Conservation (phyloP, 2,797 vertebrate species). For the Dipus sagitta region DNA sequence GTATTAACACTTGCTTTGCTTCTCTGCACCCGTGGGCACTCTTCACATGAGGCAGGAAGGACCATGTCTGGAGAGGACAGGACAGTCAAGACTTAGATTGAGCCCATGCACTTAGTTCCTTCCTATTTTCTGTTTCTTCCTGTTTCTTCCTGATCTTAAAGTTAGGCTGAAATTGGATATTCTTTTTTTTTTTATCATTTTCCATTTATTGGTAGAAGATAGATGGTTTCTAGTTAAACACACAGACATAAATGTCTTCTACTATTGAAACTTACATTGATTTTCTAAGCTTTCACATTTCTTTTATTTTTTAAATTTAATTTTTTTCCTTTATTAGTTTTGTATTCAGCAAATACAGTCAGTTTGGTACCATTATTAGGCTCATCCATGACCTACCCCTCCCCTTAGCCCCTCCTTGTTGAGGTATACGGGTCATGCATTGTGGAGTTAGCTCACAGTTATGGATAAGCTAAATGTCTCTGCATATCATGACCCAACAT, state of each 20-base stretch:
- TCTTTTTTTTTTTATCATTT: background rate
- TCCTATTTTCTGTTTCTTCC: fast-evolving
- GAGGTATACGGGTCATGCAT: no score
- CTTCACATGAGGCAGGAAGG: background rate
- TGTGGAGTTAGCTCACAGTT: no score
- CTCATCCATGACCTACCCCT: no score
- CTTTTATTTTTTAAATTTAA: no score
- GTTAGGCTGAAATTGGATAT: background rate
- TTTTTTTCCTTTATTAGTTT: no score
- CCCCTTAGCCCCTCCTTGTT: no score
- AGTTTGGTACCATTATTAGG: no score
- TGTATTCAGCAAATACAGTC: no score
- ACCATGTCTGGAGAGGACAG: background rate
- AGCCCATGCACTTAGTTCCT: background rate
- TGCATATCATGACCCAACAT: no score
- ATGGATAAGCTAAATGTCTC: no score
- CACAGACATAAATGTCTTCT: background rate
- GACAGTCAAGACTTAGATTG: background rate
- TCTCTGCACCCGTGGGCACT: no score
- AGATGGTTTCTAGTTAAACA: background rate
- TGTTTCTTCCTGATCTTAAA: background rate
- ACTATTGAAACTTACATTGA: background rate
- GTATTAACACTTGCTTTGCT: background rate
- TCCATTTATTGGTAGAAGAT: background rate
- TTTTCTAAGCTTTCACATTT: background rate